Evolutionary conservation across 2,113 vertebrate genomes (phyloP), one percentile per base, ranked within the genome.

Genomic region (Apteryx mantelli): DNA sequence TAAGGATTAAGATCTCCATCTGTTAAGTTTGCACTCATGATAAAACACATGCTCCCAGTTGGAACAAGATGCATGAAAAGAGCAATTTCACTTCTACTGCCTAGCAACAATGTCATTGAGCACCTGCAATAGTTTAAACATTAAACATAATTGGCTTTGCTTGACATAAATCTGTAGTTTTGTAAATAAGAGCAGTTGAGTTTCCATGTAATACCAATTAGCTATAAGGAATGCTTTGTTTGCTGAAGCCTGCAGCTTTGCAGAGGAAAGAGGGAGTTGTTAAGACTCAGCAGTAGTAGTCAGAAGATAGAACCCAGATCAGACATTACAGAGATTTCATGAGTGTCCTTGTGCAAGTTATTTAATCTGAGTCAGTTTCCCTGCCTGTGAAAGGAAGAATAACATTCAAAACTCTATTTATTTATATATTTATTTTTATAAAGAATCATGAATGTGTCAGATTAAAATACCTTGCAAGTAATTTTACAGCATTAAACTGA

Each of bases 91-190:
- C 97, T 97, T 97, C 97, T 82, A 97, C 96, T 91, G 98, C 98
- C 96, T 98, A 98, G 98, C 98, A 98, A 98, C 98, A 98, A 97
- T 98, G 98, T 98, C 98, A 97, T 81, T 97, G 98, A 98, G 97
- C 98, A 98, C 98, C 98, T 98, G 98, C 98, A 98, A 98, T 97
- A 98, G 98, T 98, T 98, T 98, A 98, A 97, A 98, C 98, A 98
- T 98, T 98, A 98, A 97, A 97, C 97, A 98, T 98, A 98, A 98
- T 98, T 98, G 98, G 97, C 98, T 98, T 98, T 98, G 97, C 98
- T 98, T 98, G 98, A 98, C 98, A 98, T 98, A 98, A 98, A 98
- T 98, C 98, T 98, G 97, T 95, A 98, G 98, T 97, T 98, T 98
- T 98, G 98, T 98, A 98, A 98, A 98, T 98, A 98, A 98, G 97